These are phyloP conservation scores for Sinopyrophorus schimmeli DNA, from an alignment of 2,888 invertebrate species.

Conservation along the genomic window DNA sequence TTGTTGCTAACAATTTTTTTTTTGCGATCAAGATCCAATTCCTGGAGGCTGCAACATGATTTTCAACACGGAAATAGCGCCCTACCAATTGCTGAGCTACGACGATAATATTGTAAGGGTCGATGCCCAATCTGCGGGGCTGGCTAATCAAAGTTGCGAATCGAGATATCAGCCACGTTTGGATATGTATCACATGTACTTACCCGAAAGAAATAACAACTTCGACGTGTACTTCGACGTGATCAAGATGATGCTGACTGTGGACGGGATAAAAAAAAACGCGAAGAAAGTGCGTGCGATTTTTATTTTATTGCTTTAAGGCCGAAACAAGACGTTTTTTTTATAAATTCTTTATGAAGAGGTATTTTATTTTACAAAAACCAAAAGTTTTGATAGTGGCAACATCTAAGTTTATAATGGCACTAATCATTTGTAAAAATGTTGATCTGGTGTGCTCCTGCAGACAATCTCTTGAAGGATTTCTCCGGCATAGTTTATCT, in stretches of 20 bases:
- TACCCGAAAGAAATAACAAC: conserved; percentile 62
- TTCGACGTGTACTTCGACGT: conserved; percentile 63
- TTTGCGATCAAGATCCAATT: conserved; percentile 76
- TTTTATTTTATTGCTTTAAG: no score
- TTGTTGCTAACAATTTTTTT: no score
- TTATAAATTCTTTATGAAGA: no score
- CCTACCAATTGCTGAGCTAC: conserved; percentile 59
- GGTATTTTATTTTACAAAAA: no score
- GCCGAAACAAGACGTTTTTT: no score
- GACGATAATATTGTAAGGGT: conserved; percentile 57
- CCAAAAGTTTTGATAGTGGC: no score
- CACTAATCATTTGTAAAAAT: no score
- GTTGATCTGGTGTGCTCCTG: no score
- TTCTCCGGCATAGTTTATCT: no score
- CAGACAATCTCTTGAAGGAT: no score
- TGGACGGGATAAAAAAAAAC: conserved; percentile 58
- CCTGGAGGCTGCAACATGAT: conserved; percentile 81
- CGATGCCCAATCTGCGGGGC: conserved; percentile 59
- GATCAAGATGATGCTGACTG: conserved; percentile 65
- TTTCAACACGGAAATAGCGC: conserved; percentile 61
- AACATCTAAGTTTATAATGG: no score
- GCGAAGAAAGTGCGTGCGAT: no score
- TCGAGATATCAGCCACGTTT: conserved; percentile 55
- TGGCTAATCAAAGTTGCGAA: conserved; percentile 49
- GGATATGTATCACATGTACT: conserved; percentile 62